These are phyloP conservation scores for Enteromius unitaeniatus DNA, from an alignment of 2,797 vertebrate species.

Conservation along the genomic window DNA sequence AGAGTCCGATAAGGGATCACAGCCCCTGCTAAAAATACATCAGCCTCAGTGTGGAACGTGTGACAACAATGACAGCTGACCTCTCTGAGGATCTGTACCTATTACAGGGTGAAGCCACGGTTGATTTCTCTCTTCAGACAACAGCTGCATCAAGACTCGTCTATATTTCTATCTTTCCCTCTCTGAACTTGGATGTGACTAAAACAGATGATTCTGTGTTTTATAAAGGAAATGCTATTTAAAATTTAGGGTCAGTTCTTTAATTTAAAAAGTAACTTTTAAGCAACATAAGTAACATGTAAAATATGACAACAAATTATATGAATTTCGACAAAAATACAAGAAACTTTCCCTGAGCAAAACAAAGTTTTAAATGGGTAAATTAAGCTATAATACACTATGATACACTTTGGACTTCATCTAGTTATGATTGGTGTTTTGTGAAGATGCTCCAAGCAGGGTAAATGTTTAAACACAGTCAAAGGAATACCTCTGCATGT, in stretches of 20 bases:
- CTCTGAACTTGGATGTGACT: not conserved
- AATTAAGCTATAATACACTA: not conserved
- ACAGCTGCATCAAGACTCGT: slow-evolving; percentile 31
- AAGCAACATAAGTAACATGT: not conserved
- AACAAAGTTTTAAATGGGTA: not conserved
- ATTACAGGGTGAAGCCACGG: slow-evolving; percentile 19
- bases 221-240: not conserved
- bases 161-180: not conserved
- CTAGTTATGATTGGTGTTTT: not conserved
- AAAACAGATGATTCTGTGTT: not conserved
- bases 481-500: not conserved
- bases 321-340: not conserved
- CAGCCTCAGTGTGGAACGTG: slow-evolving; percentile 81
- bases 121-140: slow-evolving; percentile 33
- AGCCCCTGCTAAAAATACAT: slow-evolving; percentile 92
- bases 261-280: not conserved
- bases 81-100: slow-evolving; percentile 56
- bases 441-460: not conserved
- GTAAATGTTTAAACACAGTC: not conserved
- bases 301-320: not conserved
- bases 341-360: not conserved
- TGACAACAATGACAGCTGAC: slow-evolving; percentile 82
- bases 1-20: slow-evolving; percentile 82
- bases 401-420: not conserved
- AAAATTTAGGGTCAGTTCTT: not conserved